Conservation (phyloP, 2,888 invertebrate species). For the Dryobotodes eremita region DNA sequence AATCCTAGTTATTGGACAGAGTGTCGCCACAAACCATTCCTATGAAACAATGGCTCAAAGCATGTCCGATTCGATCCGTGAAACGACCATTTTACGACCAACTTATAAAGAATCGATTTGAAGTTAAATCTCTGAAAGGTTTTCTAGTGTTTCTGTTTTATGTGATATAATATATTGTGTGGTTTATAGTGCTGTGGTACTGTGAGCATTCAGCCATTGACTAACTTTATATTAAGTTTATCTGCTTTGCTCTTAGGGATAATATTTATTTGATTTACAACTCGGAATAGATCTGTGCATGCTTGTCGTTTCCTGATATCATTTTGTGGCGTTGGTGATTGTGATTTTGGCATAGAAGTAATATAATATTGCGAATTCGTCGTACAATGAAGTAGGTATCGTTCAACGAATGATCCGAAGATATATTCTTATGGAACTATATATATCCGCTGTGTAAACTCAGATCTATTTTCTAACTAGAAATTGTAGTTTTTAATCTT, state of each 20-base stretch:
- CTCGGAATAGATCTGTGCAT: background rate
- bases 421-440: background rate
- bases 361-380: background rate
- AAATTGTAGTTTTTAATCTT: background rate
- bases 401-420: background rate
- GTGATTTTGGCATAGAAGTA: conserved; percentile 2
- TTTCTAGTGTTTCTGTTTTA: conserved; percentile 46
- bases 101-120: conserved; percentile 63
- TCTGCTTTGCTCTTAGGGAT: conserved; percentile 11
- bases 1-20: conserved; percentile 63
- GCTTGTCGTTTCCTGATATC: background rate
- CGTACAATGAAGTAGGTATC: background rate
- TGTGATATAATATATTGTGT: conserved; percentile 47
- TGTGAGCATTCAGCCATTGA: conserved; percentile 21
- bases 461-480: background rate
- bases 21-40: conserved; percentile 63
- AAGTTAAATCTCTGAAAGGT: conserved; percentile 54
- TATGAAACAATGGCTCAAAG: conserved; percentile 60
- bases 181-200: conserved; percentile 18
- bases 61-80: conserved; percentile 54
- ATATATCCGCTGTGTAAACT: background rate
- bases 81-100: conserved; percentile 58
- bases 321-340: background rate
- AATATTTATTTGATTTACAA: conserved; percentile 38
- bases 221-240: conserved; percentile 40